Evolutionary conservation across 2,113 vertebrate species (phyloP), one percentile per base, ranked within the genome.

Genomic region (Crocuta crocuta): DNA sequence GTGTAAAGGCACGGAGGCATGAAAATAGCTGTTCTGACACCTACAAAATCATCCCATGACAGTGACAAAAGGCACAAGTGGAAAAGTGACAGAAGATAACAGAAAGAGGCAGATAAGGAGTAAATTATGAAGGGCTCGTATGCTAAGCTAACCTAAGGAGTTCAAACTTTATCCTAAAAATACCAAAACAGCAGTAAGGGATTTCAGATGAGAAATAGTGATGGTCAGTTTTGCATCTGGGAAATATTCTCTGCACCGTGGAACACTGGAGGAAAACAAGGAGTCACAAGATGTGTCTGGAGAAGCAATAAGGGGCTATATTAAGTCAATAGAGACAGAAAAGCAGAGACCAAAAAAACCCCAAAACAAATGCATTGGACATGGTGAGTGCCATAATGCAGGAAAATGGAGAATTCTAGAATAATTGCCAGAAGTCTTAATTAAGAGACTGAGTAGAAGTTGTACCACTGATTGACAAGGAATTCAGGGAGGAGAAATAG

Each of bases 391-490:
- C 26, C 31, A 80, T 5, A 31, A 43, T 9, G 50, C 19, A 94
- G 23, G 19, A 94, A n/a, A 82, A 94, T 71, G 65, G 31, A 45
- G 50, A 86, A 71, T 35, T 48, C 35, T 43, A 61, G 11, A 74
- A 94, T 2, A 10, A 88, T 31, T 92, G 95, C 45, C 31, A 53
- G 10, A 95, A 96, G 58, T 81, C 79, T 94, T 81, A 45, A 86
- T 3, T 76, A 85, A 61, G 33, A 50, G 48, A 74, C 71, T 89
- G 33, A 89, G 33, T n/a, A 39, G 21, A 86, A 10, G 24, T 12
- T 2, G 28, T 74, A 80, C 31, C 68, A 48, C 1, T 76, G 66
- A 76, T 1, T 90, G n/a, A 58, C 31, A 89, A 61, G 13, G 23
- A 95, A 89, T 85, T 43, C 58, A 89, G 43, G 43, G 8, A 83